Base-by-base conservation (phyloP, 1,140 invertebrate genomes). In the Hypsibius dujardini region DNA sequence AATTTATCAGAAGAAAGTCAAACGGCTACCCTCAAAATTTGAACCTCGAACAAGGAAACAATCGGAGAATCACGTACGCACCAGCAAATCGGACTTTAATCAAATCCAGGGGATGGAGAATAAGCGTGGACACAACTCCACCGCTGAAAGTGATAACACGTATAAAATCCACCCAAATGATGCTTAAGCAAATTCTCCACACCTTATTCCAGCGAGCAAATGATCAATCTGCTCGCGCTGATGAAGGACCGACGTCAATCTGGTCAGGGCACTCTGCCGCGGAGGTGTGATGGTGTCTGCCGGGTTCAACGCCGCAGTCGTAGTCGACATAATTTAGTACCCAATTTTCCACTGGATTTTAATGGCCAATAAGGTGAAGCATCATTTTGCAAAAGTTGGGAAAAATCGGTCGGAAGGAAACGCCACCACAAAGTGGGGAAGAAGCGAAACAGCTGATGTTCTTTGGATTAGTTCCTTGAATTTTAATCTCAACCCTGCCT, bases 81-180 rank as follows among this genome's bases (percentile, higher is more conserved):
- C 90, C 90, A 80, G 90, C 90, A 83, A 97, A 97, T 81, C 95
- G 83, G 73, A 98, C 92, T 86, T 98, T 98, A 74, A 98, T 88
- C 72, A 98, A 85, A 83, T 98, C 95, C 75, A 98, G 82, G 69
- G 95, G 84, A 78, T 85, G 84, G 40, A 85, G 77, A 47, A 80
- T 76, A 2, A 82, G 72, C 85, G 94, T 97, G 45, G 93, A 94
- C 47, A 90, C 87, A 59, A 94, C 89, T 70, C 95, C 95, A 74
- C 94, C 95, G 73, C 88, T 89, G 72, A 97, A 67, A 67, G 3
- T 7, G 3, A 67, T 14, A 7, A 14, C 3, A 3, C 62, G 42
- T 3, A 14, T 7, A 14, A 3, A 14, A 7, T 14, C 45, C 7
- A 67, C 7, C 62, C 12, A 12, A 14, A 7, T 42, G 3, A 67